Conservation (phyloP, 2,888 invertebrate species). For the Orthosia gothica region DNA sequence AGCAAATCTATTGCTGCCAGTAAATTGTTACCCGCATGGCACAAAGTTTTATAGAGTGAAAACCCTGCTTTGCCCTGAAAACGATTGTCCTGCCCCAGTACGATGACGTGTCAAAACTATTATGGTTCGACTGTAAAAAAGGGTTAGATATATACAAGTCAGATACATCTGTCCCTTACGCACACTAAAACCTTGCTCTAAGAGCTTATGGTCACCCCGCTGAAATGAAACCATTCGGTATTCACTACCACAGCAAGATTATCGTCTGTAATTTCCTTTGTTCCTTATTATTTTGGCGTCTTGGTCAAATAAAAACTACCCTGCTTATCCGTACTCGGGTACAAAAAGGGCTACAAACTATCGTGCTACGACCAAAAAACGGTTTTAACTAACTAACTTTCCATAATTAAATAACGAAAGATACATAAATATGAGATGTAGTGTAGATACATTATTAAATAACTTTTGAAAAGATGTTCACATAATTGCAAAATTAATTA, state of each 20-base stretch:
- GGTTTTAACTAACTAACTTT: neutral
- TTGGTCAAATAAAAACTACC: neutral
- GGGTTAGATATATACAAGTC: too few relatives aligned
- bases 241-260: too few relatives aligned
- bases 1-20: neutral
- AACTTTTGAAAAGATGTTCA: neutral
- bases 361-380: neutral
- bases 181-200: too few relatives aligned
- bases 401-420: neutral
- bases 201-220: neutral
- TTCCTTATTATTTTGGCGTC: neutral
- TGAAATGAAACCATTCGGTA: too few relatives aligned
- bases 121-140: too few relatives aligned
- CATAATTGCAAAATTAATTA: neutral
- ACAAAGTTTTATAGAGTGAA: neutral
- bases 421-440: neutral
- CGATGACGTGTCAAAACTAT: too few relatives aligned
- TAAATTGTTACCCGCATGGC: neutral
- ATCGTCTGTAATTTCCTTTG: too few relatives aligned
- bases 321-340: too few relatives aligned
- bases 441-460: neutral
- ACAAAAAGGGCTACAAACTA: neutral
- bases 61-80: neutral
- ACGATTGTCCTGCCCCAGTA: too few relatives aligned
- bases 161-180: too few relatives aligned